phyloP scores from a whole-genome alignment of 2,888 invertebrate genomes.

The Mythimna pallens region DNA sequence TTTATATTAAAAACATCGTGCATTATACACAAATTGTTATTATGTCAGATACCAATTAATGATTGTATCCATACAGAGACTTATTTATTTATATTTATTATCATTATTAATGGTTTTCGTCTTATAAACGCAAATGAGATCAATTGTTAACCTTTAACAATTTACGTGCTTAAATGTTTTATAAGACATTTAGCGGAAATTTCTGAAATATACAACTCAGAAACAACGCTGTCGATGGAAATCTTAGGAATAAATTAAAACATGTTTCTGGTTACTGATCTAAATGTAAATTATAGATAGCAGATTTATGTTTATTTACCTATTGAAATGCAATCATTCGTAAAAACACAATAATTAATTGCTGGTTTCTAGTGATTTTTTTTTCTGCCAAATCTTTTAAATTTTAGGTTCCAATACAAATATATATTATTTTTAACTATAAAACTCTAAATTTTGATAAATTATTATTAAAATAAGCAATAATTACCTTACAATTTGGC shows the following conservation, averaged over 20 bases:
- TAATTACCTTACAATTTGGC: too few relatives aligned
- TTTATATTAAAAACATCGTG: background rate
- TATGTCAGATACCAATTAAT: background rate
- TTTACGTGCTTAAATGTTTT: background rate
- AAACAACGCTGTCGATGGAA: background rate
- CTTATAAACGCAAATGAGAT: background rate
- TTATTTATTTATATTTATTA: background rate
- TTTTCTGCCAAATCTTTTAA: too few relatives aligned
- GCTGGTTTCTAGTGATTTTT: too few relatives aligned
- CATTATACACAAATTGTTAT: background rate
- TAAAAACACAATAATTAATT: too few relatives aligned
- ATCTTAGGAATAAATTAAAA: conserved; percentile 7
- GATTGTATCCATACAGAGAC: background rate
- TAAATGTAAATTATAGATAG: background rate
- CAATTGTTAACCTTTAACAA: background rate
- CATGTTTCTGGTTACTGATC: background rate
- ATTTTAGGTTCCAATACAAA: too few relatives aligned
- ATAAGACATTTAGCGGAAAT: background rate
- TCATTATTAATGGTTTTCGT: background rate
- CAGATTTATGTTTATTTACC: background rate
- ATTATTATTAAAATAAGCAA: too few relatives aligned
- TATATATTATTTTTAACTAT: too few relatives aligned
- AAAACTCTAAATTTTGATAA: too few relatives aligned
- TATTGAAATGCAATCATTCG: too few relatives aligned
- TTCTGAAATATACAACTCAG: background rate